Conservation (phyloP, 2,888 invertebrate genomes). For the Terebella lapidaria region DNA sequence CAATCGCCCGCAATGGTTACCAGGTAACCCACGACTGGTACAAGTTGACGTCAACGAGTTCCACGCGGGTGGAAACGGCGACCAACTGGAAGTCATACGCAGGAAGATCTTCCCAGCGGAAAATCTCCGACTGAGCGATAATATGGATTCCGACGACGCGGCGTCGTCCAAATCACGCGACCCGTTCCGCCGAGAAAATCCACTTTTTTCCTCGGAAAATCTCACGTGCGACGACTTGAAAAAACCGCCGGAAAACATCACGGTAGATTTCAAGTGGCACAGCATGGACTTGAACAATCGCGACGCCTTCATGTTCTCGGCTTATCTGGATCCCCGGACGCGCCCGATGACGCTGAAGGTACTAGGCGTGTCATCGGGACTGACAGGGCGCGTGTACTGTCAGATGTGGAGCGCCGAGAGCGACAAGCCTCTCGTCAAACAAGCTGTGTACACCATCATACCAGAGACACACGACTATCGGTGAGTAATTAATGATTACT, state of each 20-base stretch:
- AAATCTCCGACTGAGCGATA: too few species aligned
- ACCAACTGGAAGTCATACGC: not conserved
- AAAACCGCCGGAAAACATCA: not conserved
- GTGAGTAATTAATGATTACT: constrained; percentile 9
- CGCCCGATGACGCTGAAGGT: constrained; percentile 1
- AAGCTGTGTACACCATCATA: constrained; percentile 12
- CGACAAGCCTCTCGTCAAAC: not conserved
- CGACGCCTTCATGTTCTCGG: constrained; percentile 19
- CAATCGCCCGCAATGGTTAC: too few species aligned
- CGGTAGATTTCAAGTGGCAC: constrained; percentile 4
- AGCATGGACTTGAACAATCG: not conserved
- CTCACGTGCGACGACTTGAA: not conserved
- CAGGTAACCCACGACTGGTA: too few species aligned
- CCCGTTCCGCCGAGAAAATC: too few species aligned
- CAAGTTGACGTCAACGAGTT: not conserved
- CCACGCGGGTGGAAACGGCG: not conserved
- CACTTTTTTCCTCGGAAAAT: too few species aligned
- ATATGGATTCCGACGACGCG: not conserved
- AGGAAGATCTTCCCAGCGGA: not conserved
- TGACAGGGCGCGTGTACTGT: constrained; percentile 11
- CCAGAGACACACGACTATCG: constrained; percentile 16
- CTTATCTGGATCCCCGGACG: constrained; percentile 14
- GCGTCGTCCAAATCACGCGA: not conserved
- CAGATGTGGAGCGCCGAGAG: constrained; percentile 13
- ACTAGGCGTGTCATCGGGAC: constrained; percentile 9